Evolutionary conservation across 1,140 invertebrate genomes (phyloP), one percentile per base, ranked within the genome.

Genomic region (Ylistrum balloti): DNA sequence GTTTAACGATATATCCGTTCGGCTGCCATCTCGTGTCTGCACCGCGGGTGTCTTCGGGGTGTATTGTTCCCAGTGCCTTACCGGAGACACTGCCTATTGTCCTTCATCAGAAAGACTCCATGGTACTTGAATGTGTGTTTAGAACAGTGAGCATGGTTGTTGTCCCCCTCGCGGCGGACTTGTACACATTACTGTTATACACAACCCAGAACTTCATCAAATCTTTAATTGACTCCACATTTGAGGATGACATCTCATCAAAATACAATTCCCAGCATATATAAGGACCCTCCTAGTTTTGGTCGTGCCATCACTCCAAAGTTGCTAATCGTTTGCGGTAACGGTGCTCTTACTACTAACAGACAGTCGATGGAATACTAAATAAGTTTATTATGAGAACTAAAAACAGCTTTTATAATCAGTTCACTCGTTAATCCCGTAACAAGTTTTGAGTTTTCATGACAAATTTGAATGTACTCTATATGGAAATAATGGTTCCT

Each of bases 1-100:
- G 56, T 74, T 74, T 74, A 74, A 74, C 56, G n/a, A 74, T 74
- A 74, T 74, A 74, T 74, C 56, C 56, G 56, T 74, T 74, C 56
- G 56, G 56, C 56, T 74, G 56, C 56, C 56, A 74, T 74, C 56
- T 74, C 56, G 56, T 74, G 56, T 74, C 56, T 74, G 56, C 56
- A 74, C 56, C 56, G 56, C 56, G 56, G 56, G 56, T 74, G n/a
- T 74, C 56, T 11, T 74, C 56, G n/a, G 56, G 22, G n/a, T n/a
- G 56, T 74, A 74, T 74, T 74, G 56, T 74, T 74, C 56, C 22
- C 56, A 74, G 56, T 74, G 56, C 56, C 56, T 74, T 74, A 74
- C 56, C 56, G 56, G 56, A n/a, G 56, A 74, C 35, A 38, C 9
- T 74, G 56, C 11, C 56, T 74, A 74, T 74, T 74, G 56, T 74